phyloP scores from a whole-genome alignment of 1,140 invertebrate species.

The Homalodisca vitripennis region DNA sequence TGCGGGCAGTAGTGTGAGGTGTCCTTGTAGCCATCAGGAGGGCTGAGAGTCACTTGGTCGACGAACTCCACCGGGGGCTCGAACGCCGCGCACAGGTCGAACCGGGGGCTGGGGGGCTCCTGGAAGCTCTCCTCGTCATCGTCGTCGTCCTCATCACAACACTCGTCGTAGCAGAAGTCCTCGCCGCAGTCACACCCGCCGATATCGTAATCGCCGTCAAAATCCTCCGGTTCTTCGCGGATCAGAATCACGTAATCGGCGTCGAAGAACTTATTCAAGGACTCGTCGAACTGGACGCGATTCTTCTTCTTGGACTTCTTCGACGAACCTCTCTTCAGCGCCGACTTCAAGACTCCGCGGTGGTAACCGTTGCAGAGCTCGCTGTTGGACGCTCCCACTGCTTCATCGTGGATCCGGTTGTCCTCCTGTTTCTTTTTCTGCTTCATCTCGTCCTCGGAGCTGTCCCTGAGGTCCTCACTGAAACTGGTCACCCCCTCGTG shows the following conservation, averaged over 20 bases:
- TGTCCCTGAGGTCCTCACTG: neutral
- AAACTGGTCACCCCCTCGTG: slow-evolving; percentile 16
- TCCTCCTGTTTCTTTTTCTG: slow-evolving; percentile 37
- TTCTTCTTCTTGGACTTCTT: slow-evolving; percentile 57
- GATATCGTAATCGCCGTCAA: slow-evolving; percentile 61
- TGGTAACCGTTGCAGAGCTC: slow-evolving; percentile 26
- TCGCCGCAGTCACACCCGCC: slow-evolving; percentile 37
- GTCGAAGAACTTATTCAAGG: slow-evolving; percentile 82
- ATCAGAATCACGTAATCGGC: slow-evolving; percentile 85
- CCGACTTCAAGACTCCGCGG: slow-evolving; percentile 51
- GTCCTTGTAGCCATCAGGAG: slow-evolving; percentile 84
- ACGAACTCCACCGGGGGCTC: slow-evolving; percentile 61
- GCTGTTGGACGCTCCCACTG: neutral
- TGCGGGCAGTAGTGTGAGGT: slow-evolving; percentile 40
- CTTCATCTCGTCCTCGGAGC: slow-evolving; percentile 32
- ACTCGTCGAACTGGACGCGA: slow-evolving; percentile 82
- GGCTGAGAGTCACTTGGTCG: slow-evolving; percentile 77
- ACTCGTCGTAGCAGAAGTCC: slow-evolving; percentile 39
- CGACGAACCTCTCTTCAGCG: slow-evolving; percentile 54
- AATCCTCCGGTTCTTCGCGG: slow-evolving; percentile 76
- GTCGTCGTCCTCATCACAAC: slow-evolving; percentile 37
- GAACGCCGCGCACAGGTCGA: slow-evolving; percentile 43
- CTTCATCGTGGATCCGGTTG: neutral
- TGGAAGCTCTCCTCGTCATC: slow-evolving; percentile 48
- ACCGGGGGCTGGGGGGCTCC: slow-evolving; percentile 40